Base-by-base conservation (phyloP, 1,140 invertebrate genomes). In the Drosophila dunni region DNA sequence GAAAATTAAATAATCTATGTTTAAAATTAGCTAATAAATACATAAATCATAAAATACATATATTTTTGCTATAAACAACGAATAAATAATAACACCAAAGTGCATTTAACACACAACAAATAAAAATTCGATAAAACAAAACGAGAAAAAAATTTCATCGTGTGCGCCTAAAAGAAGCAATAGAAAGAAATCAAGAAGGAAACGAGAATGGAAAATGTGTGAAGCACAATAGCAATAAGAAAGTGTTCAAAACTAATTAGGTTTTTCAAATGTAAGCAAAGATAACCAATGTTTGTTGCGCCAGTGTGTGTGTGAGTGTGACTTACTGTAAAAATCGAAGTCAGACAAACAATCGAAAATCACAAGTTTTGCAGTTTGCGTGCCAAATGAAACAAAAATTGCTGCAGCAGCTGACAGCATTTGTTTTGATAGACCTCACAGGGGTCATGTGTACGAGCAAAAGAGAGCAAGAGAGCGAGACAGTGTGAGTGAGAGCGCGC, bases 251-350 rank as follows among this genome's bases (percentile, higher is more conserved):
- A 53, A 9, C 29, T 58, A 64, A 29, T 29, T 61, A 24, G 40
- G 24, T 69, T 69, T 70, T 66, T 63, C 38, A 70, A 50, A 75
- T 80, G 83, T 89, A 84, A 89, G 84, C 77, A 50, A 80, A 60
- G 48, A 89, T 75, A 75, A 89, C 89, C 85, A 88, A 89, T 89
- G 70, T 70, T 69, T 48, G 46, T 69, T 51, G 56, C 63, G 54
- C 38, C 3, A 10, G 5, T 42, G 15, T 42, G 4, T 63, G 65
- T 62, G 53, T 46, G 69, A 66, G 69, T 60, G 36, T 38, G 56
- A 36, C 40, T 62, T 54, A 64, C 58, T 45, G 67, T 88, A 89
- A 88, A 88, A 88, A 88, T 90, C 84, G 84, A 88, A 88, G 84
- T 66, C 84, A 77, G 84, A 78, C 77, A 89, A 88, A 88, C 84